A percentile compares a stretch with the other conserved stretches of the same genome.
These are phyloP conservation scores for Apis cerana DNA, from an alignment of 1,140 invertebrate species.

Conservation along the genomic window DNA sequence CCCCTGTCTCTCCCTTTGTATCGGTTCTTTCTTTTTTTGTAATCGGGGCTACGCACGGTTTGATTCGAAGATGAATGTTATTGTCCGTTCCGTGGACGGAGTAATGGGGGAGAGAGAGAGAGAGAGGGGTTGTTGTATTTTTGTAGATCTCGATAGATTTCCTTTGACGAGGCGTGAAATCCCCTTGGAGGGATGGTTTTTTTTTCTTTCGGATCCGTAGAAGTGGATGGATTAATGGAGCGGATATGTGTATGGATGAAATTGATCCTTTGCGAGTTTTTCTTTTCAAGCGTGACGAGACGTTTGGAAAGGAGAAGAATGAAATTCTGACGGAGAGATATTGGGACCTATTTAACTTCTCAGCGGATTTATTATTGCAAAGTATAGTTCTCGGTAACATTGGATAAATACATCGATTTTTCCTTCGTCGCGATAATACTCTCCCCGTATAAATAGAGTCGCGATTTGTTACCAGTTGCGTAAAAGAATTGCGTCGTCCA, in stretches of 20 bases:
- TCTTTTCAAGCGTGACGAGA: neutral
- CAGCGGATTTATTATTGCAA: too few relatives aligned
- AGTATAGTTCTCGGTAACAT: too few relatives aligned
- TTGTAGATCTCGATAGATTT: neutral
- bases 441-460: too few relatives aligned
- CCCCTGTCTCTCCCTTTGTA: neutral
- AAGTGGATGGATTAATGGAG: neutral
- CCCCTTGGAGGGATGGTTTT: neutral
- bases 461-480: too few relatives aligned
- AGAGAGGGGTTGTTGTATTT: neutral
- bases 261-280: neutral
- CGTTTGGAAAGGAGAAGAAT: too few relatives aligned
- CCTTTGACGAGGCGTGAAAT: neutral
- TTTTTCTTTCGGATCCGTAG: neutral
- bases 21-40: neutral
- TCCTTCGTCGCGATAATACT: too few relatives aligned
- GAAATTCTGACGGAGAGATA: too few relatives aligned
- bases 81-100: neutral
- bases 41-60: neutral
- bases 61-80: slow-evolving; percentile 23
- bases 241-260: neutral
- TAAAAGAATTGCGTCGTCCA: too few relatives aligned
- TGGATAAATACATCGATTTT: too few relatives aligned
- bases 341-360: too few relatives aligned
- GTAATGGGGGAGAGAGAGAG: too few relatives aligned